A percentile compares a stretch with the other conserved stretches of the same genome.
phyloP scores from a whole-genome alignment of 2,797 vertebrate genomes.

The Sternarchorhynchus goeldii region DNA sequence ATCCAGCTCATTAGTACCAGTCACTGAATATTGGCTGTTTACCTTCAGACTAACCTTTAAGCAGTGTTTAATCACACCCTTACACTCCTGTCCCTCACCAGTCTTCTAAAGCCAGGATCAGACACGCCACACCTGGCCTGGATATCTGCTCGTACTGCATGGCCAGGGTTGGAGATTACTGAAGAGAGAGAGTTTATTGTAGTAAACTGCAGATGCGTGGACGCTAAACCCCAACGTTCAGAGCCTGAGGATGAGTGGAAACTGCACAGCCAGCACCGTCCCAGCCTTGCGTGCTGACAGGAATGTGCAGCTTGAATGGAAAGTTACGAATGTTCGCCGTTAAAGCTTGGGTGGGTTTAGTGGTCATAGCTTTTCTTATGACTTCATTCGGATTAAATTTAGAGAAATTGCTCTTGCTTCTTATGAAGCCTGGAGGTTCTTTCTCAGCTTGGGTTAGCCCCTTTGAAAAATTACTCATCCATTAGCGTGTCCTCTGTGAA shows the following conservation, averaged over 20 bases:
- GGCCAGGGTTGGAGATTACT: conserved; percentile 22
- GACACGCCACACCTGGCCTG: conserved; percentile 16
- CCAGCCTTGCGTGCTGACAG: not conserved
- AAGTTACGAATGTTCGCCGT: no score
- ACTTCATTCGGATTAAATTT: no score
- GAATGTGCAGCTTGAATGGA: conserved; percentile 12
- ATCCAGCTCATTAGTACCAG: conserved; percentile 25
- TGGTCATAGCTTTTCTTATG: no score
- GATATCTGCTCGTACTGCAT: conserved; percentile 38
- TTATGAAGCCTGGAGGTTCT: no score
- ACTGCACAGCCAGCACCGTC: not conserved
- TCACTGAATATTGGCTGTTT: conserved; percentile 35
- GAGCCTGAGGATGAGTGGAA: conserved; percentile 5
- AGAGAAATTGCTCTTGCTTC: no score
- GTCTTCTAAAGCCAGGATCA: conserved; percentile 39
- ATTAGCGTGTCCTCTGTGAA: no score
- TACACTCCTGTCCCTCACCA: conserved; percentile 2
- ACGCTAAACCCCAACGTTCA: not conserved
- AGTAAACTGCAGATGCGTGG: not conserved
- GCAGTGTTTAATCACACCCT: conserved; percentile 33
- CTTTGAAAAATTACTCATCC: no score
- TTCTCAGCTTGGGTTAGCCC: no score
- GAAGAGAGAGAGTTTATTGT: conserved; percentile 10
- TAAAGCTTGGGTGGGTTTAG: no score
- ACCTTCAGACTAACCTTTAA: conserved; percentile 22